These are phyloP conservation scores for Zosterops japonicus DNA, from an alignment of 2,113 vertebrate species.

Conservation along the genomic window DNA sequence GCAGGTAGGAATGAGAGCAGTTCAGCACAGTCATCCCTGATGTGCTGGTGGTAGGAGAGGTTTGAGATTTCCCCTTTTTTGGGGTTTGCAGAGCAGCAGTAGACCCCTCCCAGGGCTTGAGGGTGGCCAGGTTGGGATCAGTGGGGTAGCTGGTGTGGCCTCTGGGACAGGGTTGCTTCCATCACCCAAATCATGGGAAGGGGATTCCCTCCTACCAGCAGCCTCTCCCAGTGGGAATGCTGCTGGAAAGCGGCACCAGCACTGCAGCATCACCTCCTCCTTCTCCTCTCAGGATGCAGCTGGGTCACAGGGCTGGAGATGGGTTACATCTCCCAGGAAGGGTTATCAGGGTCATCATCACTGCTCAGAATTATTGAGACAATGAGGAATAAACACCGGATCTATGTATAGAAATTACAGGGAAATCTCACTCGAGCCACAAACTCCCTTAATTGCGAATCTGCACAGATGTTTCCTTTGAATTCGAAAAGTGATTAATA, in stretches of 20 bases:
- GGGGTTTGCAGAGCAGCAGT: neutral
- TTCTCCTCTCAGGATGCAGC: neutral
- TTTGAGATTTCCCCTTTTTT: neutral
- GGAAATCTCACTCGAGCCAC: slow-evolving; percentile 25
- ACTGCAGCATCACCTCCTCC: neutral
- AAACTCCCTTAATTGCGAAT: slow-evolving; percentile 34
- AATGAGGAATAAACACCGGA: neutral
- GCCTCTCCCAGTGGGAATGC: rapidly evolving
- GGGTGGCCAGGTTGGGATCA: rapidly evolving
- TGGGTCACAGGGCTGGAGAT: rapidly evolving
- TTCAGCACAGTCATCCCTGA: neutral
- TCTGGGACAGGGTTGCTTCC: neutral
- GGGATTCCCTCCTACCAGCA: neutral
- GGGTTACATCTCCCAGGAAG: neutral
- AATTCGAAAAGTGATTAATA: slow-evolving; percentile 62
- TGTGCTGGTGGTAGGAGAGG: rapidly evolving
- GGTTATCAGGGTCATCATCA: neutral
- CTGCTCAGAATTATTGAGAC: neutral
- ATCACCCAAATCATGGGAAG: rapidly evolving
- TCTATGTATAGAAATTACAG: slow-evolving; percentile 5
- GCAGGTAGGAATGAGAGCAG: neutral
- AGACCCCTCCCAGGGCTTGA: neutral
- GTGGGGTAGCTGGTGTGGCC: neutral
- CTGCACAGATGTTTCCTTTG: slow-evolving; percentile 63
- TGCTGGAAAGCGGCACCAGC: neutral